phyloP scores from a whole-genome alignment of 30 jellyfish, hydroid and myxozoan species.

The Turritopsis rubra region DNA sequence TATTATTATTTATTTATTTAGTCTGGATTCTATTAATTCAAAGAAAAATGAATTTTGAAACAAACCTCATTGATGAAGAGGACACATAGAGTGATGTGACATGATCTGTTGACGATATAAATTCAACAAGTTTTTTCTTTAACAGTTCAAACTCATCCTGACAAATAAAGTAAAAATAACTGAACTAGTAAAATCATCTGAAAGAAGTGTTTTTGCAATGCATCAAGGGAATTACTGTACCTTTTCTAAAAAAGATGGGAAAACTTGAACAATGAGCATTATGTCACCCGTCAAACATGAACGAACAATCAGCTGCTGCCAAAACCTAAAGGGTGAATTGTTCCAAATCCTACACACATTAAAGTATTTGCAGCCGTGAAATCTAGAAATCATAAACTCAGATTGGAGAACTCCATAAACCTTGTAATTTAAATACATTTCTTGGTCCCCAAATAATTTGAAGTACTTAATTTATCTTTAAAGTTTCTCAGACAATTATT shows the following conservation, averaged over 20 bases:
- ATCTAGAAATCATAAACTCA: too few species aligned
- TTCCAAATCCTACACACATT: background rate
- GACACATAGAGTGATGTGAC: conserved; percentile 56
- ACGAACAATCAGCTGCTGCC: conserved; percentile 91
- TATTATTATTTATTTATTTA: too few species aligned
- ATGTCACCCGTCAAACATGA: conserved; percentile 58
- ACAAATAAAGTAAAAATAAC: background rate
- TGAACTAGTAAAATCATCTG: background rate
- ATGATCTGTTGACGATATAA: background rate
- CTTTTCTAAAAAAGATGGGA: conserved; percentile 46
- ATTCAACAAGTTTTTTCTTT: background rate
- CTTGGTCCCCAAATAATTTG: too few species aligned
- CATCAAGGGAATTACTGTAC: conserved; percentile 2
- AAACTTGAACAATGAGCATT: conserved; percentile 85
- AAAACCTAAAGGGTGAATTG: conserved; percentile 30
- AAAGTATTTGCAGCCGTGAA: too few species aligned
- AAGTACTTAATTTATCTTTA: too few species aligned
- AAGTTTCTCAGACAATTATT: too few species aligned
- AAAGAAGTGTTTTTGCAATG: background rate
- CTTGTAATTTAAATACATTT: too few species aligned
- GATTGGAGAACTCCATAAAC: too few species aligned
- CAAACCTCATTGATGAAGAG: conserved; percentile 50
- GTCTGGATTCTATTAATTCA: background rate
- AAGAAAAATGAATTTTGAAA: background rate
- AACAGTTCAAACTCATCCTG: background rate